Evolutionary conservation across 2,113 vertebrate species (phyloP).

Genomic region (Plecotus auritus): DNA sequence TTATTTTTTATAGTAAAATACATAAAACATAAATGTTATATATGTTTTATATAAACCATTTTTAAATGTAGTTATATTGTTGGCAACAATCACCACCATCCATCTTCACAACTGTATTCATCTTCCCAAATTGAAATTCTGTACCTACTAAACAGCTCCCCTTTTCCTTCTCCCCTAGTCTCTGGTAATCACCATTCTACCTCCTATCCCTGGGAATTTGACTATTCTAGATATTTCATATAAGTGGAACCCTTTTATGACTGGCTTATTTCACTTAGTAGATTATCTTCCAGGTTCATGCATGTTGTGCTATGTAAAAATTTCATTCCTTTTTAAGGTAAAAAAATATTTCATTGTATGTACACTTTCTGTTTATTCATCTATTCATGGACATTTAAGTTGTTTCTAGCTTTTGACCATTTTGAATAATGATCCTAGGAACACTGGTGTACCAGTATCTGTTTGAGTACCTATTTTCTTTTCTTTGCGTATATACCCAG

Average conservation of each 20-base stretch:
- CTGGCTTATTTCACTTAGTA: background rate
- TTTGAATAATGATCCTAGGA: background rate
- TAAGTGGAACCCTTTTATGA: background rate
- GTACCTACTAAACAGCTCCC: accelerated
- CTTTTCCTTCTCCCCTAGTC: accelerated
- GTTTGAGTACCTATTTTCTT: background rate
- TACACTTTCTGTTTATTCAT: accelerated
- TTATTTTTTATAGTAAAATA: background rate
- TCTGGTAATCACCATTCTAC: accelerated
- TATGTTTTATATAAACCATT: background rate
- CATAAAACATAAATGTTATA: accelerated
- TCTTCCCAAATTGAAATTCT: background rate
- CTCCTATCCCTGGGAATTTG: background rate
- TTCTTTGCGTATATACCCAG: no score
- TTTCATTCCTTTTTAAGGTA: background rate
- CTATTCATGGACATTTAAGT: accelerated
- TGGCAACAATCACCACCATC: accelerated
- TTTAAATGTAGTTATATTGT: accelerated
- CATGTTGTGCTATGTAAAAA: accelerated
- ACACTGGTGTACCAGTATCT: accelerated
- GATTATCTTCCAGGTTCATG: accelerated
- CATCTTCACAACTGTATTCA: accelerated
- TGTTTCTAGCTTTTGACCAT: no score
- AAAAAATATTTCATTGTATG: accelerated
- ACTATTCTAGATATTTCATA: accelerated